These are phyloP conservation scores for Silvanus unidentatus DNA, from an alignment of 2,888 invertebrate genomes.

Conservation along the genomic window DNA sequence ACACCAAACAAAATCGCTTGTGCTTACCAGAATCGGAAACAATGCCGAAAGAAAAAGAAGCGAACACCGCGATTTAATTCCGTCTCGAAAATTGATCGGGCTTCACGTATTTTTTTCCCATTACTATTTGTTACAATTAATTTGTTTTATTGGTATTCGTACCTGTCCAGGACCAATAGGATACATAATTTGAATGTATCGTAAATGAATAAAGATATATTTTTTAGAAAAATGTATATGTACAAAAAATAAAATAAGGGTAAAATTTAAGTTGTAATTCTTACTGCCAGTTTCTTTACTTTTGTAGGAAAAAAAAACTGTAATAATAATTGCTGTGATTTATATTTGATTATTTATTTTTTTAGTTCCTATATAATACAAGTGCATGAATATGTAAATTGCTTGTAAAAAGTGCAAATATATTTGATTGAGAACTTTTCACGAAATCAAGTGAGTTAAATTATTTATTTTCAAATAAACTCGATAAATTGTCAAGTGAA, in stretches of 20 bases:
- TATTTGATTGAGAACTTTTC: no score
- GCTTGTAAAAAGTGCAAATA: no score
- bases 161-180: constrained; percentile 58
- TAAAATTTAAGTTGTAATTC: constrained; percentile 2
- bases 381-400: no score
- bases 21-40: constrained; percentile 2
- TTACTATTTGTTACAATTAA: constrained; percentile 69
- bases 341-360: no score
- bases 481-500: no score
- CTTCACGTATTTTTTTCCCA: constrained; percentile 70
- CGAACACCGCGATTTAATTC: constrained; percentile 66
- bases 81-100: constrained; percentile 73
- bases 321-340: no score
- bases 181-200: constrained; percentile 37
- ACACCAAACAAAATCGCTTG: background rate
- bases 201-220: background rate
- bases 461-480: no score
- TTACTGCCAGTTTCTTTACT: constrained; percentile 6
- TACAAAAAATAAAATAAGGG: background rate
- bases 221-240: no score
- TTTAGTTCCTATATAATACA: no score
- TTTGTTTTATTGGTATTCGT: constrained; percentile 73
- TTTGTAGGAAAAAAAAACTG: no score
- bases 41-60: constrained; percentile 42
- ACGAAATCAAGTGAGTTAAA: no score